Conservation (phyloP, 2,888 invertebrate species). For the Drosophila anomalata region DNA sequence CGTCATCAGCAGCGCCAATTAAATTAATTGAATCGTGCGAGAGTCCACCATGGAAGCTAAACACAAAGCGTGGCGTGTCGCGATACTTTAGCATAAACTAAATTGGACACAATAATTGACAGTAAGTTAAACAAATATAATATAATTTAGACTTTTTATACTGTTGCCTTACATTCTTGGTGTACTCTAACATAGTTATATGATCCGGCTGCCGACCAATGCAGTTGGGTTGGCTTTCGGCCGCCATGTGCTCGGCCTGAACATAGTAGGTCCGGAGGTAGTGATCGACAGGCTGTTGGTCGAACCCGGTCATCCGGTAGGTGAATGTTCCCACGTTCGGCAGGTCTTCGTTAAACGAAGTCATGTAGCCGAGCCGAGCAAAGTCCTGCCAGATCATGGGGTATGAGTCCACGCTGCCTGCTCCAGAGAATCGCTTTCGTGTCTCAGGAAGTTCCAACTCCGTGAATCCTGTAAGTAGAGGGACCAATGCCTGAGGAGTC, state of each 20-base stretch:
- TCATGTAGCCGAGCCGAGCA: constrained; percentile 88
- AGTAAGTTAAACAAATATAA: neutral
- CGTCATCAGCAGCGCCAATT: constrained; percentile 91
- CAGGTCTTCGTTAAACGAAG: constrained; percentile 94
- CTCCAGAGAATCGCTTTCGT: constrained; percentile 87
- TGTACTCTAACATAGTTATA: constrained; percentile 87
- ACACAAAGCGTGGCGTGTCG: constrained; percentile 90
- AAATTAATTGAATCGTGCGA: constrained; percentile 94
- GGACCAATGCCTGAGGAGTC: constrained; percentile 93
- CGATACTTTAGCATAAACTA: constrained; percentile 87
- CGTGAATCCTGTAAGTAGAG: constrained; percentile 92
- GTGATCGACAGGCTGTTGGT: constrained; percentile 93
- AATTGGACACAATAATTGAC: neutral
- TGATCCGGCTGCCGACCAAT: constrained; percentile 90
- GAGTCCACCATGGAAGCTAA: constrained; percentile 94
- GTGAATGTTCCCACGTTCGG: constrained; percentile 94
- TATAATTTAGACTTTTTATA: neutral
- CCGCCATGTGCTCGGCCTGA: constrained; percentile 86
- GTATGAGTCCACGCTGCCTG: constrained; percentile 89
- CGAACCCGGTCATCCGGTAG: constrained; percentile 94
- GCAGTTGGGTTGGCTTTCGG: constrained; percentile 87
- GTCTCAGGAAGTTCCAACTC: constrained; percentile 96
- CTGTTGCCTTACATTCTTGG: constrained; percentile 86
- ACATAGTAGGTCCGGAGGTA: constrained; percentile 93
- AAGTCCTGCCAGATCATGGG: constrained; percentile 95